phyloP scores from a whole-genome alignment of 2,797 vertebrate genomes.

The Falco cherrug region DNA sequence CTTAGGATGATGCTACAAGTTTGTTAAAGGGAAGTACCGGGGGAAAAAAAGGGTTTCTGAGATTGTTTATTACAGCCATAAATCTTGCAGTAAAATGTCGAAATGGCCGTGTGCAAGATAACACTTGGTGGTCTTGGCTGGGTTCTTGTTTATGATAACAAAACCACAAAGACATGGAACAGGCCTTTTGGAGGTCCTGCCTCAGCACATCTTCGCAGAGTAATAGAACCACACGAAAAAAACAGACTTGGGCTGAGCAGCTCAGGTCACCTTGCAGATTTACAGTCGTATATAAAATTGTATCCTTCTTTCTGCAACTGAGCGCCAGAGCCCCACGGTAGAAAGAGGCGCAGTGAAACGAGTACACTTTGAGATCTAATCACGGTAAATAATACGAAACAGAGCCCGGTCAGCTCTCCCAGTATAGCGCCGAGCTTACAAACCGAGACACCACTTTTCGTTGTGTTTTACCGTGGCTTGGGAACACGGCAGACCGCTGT shows the following conservation, averaged over 20 bases:
- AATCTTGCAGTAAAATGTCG: constrained; percentile 85
- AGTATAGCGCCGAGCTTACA: not conserved
- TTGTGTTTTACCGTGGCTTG: constrained; percentile 1
- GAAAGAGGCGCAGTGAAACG: constrained; percentile 52
- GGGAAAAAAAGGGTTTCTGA: constrained; percentile 69
- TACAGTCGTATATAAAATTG: constrained; percentile 49
- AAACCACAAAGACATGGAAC: constrained; percentile 82
- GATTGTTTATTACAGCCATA: constrained; percentile 82
- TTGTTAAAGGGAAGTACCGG: constrained; percentile 70
- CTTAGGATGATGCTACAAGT: constrained; percentile 59
- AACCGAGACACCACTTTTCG: constrained; percentile 41
- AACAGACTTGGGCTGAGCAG: constrained; percentile 45
- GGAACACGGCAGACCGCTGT: not conserved
- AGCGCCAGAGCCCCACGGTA: constrained; percentile 39
- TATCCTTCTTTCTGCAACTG: constrained; percentile 16
- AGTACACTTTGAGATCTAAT: constrained; percentile 60
- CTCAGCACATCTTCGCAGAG: constrained; percentile 74
- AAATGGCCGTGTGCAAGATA: constrained; percentile 83
- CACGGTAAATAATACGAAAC: constrained; percentile 66
- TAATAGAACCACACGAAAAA: constrained; percentile 66
- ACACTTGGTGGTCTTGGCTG: constrained; percentile 85
- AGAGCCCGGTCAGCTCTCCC: constrained; percentile 16
- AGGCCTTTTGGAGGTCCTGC: constrained; percentile 81
- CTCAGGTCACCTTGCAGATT: constrained; percentile 71
- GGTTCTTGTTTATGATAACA: constrained; percentile 83